Base-by-base conservation (phyloP, 1,140 invertebrate genomes). In the Globodera rostochiensis region DNA sequence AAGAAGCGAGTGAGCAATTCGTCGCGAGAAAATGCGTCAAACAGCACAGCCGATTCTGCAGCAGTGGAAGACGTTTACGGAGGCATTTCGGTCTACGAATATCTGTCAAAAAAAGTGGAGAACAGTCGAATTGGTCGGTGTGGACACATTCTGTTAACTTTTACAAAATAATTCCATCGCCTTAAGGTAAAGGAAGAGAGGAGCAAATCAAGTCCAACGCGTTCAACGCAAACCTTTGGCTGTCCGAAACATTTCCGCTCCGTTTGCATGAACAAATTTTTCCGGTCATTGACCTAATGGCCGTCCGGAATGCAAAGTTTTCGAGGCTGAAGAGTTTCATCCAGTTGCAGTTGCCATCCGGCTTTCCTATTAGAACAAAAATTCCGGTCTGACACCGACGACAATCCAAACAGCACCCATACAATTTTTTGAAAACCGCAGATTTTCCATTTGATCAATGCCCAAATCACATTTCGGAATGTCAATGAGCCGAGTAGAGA, bases 241-340 rank as follows among this genome's bases (percentile, higher is more conserved):
- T 82, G 21, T 71, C 81, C n/a, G 80, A 82, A 60, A 82, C 64
- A 47, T 82, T 81, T 82, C 81, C 81, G 13, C 74, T 82, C 15
- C 83, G 83, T 60, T 82, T 82, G 21, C 36, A 60, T n/a, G 81
- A 82, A 25, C 81, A 82, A 73, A 82, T 82, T 50, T 82, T 82
- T 73, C 69, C 79, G 15, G 60, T 82, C 25, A 82, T 82, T 67
- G 81, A 82, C 60, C 57, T 82, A 50, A 47, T 82, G 45, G 57
- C 66, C n/a, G 60, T 82, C 50, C 70, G 81, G 6, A 82, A 82
- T 50, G 69, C 81, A 36, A 82, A 82, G 57, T 82, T 82, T 69
- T 82, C 74, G 19, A 36, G 81, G 4, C 73, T 82, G n/a, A 82
- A 82, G 70, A 83, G 81, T 25, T 82, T 82, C 57, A 82, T 82